Evolutionary conservation across 2,888 invertebrate species (phyloP), one percentile per base, ranked within the genome.

Genomic region (Gandaritis pyraliata): DNA sequence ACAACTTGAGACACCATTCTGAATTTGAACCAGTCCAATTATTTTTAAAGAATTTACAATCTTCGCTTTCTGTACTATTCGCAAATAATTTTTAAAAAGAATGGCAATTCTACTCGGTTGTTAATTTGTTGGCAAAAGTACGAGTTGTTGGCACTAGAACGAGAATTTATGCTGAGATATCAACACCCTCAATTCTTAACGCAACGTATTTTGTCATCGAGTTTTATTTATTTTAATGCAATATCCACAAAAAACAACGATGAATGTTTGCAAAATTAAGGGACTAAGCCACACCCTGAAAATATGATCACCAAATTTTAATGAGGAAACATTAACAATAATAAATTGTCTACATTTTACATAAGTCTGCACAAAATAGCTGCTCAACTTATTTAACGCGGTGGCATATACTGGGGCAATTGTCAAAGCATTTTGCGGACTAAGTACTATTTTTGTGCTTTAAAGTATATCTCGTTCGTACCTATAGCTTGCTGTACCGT

Each of bases 271-370:
- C 1, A 10, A 49, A 49, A 50, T 51, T 46, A 8, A 36, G 23
- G 15, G 30, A 81, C 79, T 73, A 73, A 72, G 69, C 64, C 65
- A 63, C 72, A 72, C 70, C 65, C 64, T 61, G 69, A 71, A 81
- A 81, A 18, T 78, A 78, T 75, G 76, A 74, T 77, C 79, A 77
- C 82, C 85, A 84, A n/a, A 86, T 85, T 85, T 87, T 85, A 85
- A 87, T 86, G 85, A 84, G 74, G 69, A 74, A 80, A 79, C 81
- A 83, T 85, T 86, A 84, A 81, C 78, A 76, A 80, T 85, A 86
- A 87, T 82, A 80, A 85, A 86, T 86, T 75, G 80, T 23, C 67
- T 68, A 66, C 73, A 72, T 78, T 76, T 77, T 29, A 16, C 46
- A 15, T 39, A 16, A 51, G 58, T 16, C 10, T n/a, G 38, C 7